These are phyloP conservation scores for Apoda limacodes DNA, from an alignment of 2,888 invertebrate genomes.

Conservation along the genomic window DNA sequence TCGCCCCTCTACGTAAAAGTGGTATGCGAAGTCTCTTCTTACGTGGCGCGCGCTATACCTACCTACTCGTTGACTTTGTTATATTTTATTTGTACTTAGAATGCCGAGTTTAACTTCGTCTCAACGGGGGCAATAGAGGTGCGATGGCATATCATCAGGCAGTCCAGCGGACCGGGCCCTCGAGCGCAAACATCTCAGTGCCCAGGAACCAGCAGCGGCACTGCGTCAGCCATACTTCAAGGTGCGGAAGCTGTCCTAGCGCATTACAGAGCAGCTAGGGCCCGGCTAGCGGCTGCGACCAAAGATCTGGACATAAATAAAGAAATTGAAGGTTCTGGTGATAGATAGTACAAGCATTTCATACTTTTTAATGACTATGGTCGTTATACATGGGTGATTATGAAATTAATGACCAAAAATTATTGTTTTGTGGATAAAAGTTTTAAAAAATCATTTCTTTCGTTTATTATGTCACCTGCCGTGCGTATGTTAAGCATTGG, in stretches of 20 bases:
- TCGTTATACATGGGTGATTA: too few species aligned
- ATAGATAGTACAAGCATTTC: constrained; percentile 4
- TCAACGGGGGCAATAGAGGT: constrained; percentile 33
- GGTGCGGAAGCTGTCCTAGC: constrained; percentile 43
- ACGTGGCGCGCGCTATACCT: too few species aligned
- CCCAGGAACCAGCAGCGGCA: constrained; percentile 16
- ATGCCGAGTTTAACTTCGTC: constrained; percentile 29
- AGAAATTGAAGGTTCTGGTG: constrained; percentile 12
- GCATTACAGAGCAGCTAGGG: constrained; percentile 41
- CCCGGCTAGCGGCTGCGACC: constrained; percentile 39
- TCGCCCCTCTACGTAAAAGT: too few species aligned
- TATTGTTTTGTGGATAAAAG: too few species aligned
- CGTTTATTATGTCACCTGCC: too few species aligned
- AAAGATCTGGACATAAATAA: constrained; percentile 25
- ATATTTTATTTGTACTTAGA: neutral
- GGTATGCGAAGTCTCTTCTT: too few species aligned
- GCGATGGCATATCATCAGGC: constrained; percentile 33
- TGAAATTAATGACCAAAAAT: too few species aligned
- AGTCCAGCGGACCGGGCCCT: constrained; percentile 23
- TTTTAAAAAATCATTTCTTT: too few species aligned
- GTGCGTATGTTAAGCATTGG: too few species aligned
- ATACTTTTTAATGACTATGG: too few species aligned
- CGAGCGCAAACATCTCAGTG: neutral
- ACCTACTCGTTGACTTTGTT: too few species aligned
- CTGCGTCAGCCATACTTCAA: constrained; percentile 34